Evolutionary conservation across 1,140 invertebrate species (phyloP).

Genomic region (Saccostrea cuccullata): DNA sequence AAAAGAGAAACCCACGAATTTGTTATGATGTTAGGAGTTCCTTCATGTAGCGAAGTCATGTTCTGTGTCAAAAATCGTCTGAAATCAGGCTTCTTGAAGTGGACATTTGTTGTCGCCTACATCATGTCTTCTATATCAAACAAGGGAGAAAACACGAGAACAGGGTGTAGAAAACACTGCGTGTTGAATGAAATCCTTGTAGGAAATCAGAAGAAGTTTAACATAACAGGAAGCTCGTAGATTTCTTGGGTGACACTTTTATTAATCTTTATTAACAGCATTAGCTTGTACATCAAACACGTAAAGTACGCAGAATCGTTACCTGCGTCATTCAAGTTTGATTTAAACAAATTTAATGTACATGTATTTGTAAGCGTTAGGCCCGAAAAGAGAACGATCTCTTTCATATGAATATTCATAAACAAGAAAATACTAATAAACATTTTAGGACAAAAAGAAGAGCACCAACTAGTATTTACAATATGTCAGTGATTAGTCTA

Average conservation of each 20-base stretch:
- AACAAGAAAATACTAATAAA: not conserved
- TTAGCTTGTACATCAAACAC: conserved; percentile 13
- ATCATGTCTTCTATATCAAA: not conserved
- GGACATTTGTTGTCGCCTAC: not conserved
- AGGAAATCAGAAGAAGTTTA: not conserved
- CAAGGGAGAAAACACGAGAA: not conserved
- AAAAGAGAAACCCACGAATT: not conserved
- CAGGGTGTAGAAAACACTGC: not conserved
- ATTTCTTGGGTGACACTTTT: conserved; percentile 16
- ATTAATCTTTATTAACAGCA: conserved; percentile 14
- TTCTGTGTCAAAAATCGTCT: not conserved
- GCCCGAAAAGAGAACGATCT: not conserved
- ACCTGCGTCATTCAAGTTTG: not conserved
- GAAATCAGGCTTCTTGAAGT: not conserved
- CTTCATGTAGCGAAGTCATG: not conserved
- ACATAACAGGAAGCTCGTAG: conserved; percentile 15
- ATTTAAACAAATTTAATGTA: conserved; percentile 5
- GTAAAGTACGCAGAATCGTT: not conserved
- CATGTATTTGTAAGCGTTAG: not conserved
- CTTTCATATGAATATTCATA: not conserved
- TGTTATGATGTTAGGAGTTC: not conserved
- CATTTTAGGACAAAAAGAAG: not conserved
- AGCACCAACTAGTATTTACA: not conserved
- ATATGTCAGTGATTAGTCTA: not conserved
- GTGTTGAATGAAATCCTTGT: not conserved